A percentile compares a stretch with the other conserved stretches of the same genome.
phyloP scores from a whole-genome alignment of 2,797 vertebrate species.

The Melanotaenia maccullochi region DNA sequence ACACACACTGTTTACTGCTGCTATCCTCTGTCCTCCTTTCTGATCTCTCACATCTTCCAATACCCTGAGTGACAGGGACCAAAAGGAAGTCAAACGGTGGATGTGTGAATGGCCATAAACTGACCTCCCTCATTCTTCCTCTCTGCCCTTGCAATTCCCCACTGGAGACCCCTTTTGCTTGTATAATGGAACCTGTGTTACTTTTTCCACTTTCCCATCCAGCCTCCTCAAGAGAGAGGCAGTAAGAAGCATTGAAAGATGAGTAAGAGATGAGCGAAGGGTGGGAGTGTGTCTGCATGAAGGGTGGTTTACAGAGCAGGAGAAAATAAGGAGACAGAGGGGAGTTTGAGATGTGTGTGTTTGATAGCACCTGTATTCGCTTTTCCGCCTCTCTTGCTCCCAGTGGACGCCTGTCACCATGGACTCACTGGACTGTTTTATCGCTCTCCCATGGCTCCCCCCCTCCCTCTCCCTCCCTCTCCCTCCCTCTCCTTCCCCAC shows the following conservation, averaged over 20 bases:
- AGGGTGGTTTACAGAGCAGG: conserved; percentile 50
- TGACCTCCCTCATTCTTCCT: conserved; percentile 37
- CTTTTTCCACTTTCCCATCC: conserved; percentile 34
- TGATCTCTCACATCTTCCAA: conserved; percentile 22
- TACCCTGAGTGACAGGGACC: conserved; percentile 39
- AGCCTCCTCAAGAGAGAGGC: conserved; percentile 31
- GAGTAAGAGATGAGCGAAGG: conserved; percentile 40
- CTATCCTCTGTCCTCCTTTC: conserved; percentile 2
- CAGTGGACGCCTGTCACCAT: conserved; percentile 77
- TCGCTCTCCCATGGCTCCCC: conserved; percentile 66
- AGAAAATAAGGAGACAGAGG: conserved; percentile 64
- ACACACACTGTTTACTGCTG: not conserved
- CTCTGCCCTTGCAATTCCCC: conserved; percentile 50
- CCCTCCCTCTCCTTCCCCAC: not conserved
- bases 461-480: conserved; percentile 44
- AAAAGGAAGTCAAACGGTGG: conserved; percentile 58
- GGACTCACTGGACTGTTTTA: conserved; percentile 79
- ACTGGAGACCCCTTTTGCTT: conserved; percentile 42
- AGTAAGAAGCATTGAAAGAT: conserved; percentile 26
- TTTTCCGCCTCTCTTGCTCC: conserved; percentile 71
- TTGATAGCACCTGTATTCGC: conserved; percentile 76
- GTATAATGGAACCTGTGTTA: conserved; percentile 57
- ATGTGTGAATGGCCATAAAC: conserved; percentile 63
- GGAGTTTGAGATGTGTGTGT: conserved; percentile 66
- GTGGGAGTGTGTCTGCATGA: conserved; percentile 31